These are phyloP conservation scores for Cyanoderma ruficeps DNA, from an alignment of 2,113 vertebrate species.

Conservation along the genomic window DNA sequence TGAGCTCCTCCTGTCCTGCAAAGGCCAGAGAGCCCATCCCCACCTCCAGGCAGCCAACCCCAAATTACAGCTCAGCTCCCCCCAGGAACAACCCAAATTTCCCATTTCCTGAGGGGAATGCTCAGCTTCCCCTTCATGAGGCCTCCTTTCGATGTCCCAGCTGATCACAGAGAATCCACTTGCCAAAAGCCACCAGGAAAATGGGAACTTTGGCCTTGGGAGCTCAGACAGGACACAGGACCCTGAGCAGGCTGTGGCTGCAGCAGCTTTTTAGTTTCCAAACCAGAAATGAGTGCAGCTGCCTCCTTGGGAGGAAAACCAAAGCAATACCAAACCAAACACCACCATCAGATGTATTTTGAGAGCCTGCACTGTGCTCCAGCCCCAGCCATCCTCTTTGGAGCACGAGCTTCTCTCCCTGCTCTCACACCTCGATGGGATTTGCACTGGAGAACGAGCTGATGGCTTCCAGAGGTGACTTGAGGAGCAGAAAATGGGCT, in stretches of 20 bases:
- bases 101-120: background rate
- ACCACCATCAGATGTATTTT: rapidly evolving
- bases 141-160: background rate
- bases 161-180: background rate
- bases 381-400: background rate
- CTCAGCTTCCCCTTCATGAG: background rate
- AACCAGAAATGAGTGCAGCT: background rate
- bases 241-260: rapidly evolving
- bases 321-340: background rate
- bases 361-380: rapidly evolving
- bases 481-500: background rate
- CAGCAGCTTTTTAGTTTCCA: background rate
- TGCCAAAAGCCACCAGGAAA: background rate
- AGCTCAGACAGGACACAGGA: rapidly evolving
- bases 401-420: background rate
- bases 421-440: background rate
- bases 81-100: background rate
- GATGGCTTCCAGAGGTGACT: background rate
- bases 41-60: background rate
- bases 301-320: background rate
- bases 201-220: background rate
- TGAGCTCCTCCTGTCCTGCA: background rate
- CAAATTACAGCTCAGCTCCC: background rate
- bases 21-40: background rate
- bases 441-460: background rate